Percentiles rank a stretch among this genome's conserved stretches.
These are phyloP conservation scores for Drosophila antonietae DNA, from an alignment of 2,888 invertebrate genomes.

Conservation along the genomic window DNA sequence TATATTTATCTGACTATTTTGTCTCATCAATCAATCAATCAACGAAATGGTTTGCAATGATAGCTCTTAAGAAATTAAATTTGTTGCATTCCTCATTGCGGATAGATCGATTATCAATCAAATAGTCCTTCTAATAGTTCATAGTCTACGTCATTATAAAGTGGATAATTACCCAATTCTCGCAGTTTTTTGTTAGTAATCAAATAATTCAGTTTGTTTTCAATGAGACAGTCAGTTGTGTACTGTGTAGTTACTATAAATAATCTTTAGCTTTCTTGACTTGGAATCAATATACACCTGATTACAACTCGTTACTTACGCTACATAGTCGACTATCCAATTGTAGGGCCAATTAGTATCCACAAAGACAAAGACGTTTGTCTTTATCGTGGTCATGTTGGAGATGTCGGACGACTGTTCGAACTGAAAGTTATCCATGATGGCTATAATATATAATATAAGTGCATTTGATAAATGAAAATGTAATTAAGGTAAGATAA, in stretches of 20 bases:
- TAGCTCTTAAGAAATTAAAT: not conserved
- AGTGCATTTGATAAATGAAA: not conserved
- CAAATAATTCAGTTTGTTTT: no score
- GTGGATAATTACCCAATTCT: no score
- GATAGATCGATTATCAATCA: not conserved
- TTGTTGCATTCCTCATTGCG: not conserved
- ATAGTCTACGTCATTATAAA: no score
- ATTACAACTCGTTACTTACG: conserved; percentile 84
- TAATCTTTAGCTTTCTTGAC: not conserved
- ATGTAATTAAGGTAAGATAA: not conserved
- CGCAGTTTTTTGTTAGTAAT: no score
- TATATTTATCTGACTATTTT: no score
- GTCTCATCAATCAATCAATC: not conserved
- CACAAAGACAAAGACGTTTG: conserved; percentile 89
- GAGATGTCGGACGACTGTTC: conserved; percentile 61
- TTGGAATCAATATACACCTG: not conserved
- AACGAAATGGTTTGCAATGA: not conserved
- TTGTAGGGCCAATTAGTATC: conserved; percentile 89
- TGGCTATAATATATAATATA: conserved; percentile 25
- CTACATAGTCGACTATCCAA: conserved; percentile 87
- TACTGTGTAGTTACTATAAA: not conserved
- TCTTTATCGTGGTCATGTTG: conserved; percentile 82
- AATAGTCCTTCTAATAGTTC: not conserved
- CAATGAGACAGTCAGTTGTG: no score
- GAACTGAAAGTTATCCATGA: conserved; percentile 56